phyloP scores from a whole-genome alignment of 2,888 invertebrate species.

The Euplexia lucipara region DNA sequence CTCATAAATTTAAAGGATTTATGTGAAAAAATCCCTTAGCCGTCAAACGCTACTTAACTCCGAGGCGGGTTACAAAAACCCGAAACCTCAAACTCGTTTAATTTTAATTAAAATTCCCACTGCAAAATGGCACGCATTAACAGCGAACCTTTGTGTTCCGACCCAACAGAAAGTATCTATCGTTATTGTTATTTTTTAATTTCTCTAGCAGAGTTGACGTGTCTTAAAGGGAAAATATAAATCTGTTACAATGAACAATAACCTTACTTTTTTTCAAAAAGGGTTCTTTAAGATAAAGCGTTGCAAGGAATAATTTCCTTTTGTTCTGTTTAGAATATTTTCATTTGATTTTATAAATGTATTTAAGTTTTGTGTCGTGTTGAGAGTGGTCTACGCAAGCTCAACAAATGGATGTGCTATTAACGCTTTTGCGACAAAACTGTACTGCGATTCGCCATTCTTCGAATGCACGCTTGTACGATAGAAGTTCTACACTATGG shows the following conservation, averaged over 20 bases:
- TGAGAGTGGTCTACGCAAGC: too few relatives aligned
- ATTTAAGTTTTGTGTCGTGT: conserved; percentile 1
- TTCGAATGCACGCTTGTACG: too few relatives aligned
- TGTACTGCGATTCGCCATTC: too few relatives aligned
- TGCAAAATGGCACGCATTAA: conserved; percentile 69
- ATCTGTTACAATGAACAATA: conserved; percentile 66
- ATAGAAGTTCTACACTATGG: too few relatives aligned
- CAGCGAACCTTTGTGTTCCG: conserved; percentile 69
- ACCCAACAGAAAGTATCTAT: conserved; percentile 63
- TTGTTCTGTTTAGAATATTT: conserved; percentile 52
- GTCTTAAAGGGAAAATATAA: conserved; percentile 65
- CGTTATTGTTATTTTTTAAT: conserved; percentile 73
- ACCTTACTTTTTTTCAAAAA: conserved; percentile 65
- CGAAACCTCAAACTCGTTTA: conserved; percentile 65
- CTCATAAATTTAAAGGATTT: conserved; percentile 33
- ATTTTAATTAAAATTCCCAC: conserved; percentile 71
- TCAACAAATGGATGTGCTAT: too few relatives aligned
- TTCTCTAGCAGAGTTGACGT: conserved; percentile 64
- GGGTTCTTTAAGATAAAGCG: conserved; percentile 61
- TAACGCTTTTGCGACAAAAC: too few relatives aligned
- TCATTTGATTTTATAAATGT: conserved; percentile 28
- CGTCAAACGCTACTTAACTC: conserved; percentile 57
- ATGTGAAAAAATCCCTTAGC: conserved; percentile 44
- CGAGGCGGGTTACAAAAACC: conserved; percentile 65
- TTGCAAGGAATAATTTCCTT: conserved; percentile 48